A percentile compares a stretch with the other conserved stretches of the same genome.
phyloP scores from a whole-genome alignment of 2,888 invertebrate genomes.

The Zeuzera pyrina region DNA sequence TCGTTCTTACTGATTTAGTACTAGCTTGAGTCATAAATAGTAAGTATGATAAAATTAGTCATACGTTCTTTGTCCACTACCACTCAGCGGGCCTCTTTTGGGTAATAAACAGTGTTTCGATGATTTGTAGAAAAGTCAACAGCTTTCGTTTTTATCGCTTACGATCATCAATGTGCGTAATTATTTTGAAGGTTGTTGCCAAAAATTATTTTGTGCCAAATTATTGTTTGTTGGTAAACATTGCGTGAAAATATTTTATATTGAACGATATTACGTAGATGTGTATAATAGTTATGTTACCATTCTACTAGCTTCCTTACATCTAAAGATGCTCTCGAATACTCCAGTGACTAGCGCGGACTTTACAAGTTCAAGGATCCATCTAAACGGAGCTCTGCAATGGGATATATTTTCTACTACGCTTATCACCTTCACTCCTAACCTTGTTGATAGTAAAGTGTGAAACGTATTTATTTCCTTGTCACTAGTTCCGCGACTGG shows the following conservation, averaged over 20 bases:
- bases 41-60: constrained; percentile 18
- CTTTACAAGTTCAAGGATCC: background rate
- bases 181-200: constrained; percentile 19
- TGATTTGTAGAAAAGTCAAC: background rate
- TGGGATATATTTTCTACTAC: constrained; percentile 47
- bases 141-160: background rate
- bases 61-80: constrained; percentile 22
- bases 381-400: constrained; percentile 27
- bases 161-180: constrained; percentile 16
- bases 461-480: constrained; percentile 43
- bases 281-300: too few relatives aligned
- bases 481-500: constrained; percentile 44
- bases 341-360: too few relatives aligned
- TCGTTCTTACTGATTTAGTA: constrained; percentile 39
- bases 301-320: too few relatives aligned
- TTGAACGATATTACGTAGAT: too few relatives aligned
- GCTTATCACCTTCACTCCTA: constrained; percentile 50
- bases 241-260: too few relatives aligned
- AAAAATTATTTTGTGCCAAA: too few relatives aligned
- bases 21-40: constrained; percentile 19
- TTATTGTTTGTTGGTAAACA: too few relatives aligned
- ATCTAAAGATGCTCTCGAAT: too few relatives aligned
- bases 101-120: background rate
- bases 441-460: constrained; percentile 45
- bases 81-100: constrained; percentile 3